These are phyloP conservation scores for Lycaon pictus DNA, from an alignment of 2,113 vertebrate species.

Conservation along the genomic window DNA sequence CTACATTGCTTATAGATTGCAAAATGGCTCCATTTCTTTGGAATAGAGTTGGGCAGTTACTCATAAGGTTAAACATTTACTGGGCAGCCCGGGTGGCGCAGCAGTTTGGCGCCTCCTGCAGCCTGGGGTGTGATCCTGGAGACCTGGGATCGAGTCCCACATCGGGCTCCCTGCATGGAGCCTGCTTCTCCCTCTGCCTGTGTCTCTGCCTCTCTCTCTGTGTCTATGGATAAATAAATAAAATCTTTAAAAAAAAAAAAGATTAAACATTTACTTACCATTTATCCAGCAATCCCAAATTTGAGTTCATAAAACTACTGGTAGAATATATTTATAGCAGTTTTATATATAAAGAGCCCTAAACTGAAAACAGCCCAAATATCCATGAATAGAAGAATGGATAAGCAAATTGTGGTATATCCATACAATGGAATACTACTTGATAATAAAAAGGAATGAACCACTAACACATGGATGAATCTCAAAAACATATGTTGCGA, in stretches of 20 bases:
- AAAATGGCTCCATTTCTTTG: neutral
- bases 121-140: no score
- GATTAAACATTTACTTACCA: slow-evolving; percentile 9
- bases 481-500: neutral
- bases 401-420: neutral
- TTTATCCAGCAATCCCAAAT: slow-evolving; percentile 4
- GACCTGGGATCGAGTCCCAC: no score
- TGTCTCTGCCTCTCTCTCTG: no score
- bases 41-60: neutral
- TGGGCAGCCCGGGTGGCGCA: neutral
- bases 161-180: no score
- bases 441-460: slow-evolving; percentile 27
- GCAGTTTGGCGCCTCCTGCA: no score
- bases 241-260: neutral
- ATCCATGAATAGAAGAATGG: slow-evolving; percentile 2
- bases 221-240: no score
- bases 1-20: slow-evolving; percentile 2
- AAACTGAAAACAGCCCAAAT: slow-evolving; percentile 46
- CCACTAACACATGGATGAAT: neutral
- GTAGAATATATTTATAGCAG: neutral
- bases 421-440: neutral
- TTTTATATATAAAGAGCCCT: neutral
- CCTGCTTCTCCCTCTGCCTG: no score
- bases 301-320: slow-evolving; percentile 10
- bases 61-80: slow-evolving; percentile 38